A percentile compares a stretch with the other conserved stretches of the same genome.
Conservation (phyloP, 2,797 vertebrate species). For the Austrolebias charrua region DNA sequence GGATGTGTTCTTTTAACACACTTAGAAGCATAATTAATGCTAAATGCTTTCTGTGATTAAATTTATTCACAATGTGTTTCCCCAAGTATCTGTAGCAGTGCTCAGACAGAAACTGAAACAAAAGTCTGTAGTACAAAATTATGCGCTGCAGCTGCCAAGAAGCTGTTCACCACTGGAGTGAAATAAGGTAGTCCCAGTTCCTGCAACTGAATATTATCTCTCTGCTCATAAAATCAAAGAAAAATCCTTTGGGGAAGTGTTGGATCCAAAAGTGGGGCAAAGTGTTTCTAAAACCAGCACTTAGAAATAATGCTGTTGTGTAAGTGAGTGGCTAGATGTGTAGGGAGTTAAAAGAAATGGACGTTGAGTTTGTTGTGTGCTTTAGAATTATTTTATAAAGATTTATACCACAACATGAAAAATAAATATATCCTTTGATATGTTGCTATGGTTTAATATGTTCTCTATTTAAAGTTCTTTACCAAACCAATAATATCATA, state of each 20-base stretch:
- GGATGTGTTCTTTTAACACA: neutral
- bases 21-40: neutral
- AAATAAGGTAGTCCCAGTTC: conserved; percentile 19
- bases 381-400: neutral
- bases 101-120: conserved; percentile 1
- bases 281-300: conserved; percentile 25
- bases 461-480: too few relatives aligned
- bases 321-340: neutral
- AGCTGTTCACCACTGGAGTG: conserved; percentile 1
- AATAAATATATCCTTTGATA: neutral
- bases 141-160: conserved; percentile 11
- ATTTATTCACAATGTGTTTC: conserved; percentile 10
- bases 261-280: conserved; percentile 26
- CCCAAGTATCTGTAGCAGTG: neutral
- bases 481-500: too few relatives aligned
- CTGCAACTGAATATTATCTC: conserved; percentile 14
- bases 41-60: neutral
- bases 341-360: conserved; percentile 9
- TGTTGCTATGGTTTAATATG: too few relatives aligned
- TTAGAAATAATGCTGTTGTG: conserved; percentile 6
- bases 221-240: conserved; percentile 24
- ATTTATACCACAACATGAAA: neutral
- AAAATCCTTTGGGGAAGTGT: conserved; percentile 11
- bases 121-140: conserved; percentile 3
- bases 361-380: neutral